Percentiles rank a stretch among this genome's conserved stretches.
Evolutionary conservation across 2,888 invertebrate genomes (phyloP).

Genomic region (Zygaena filipendulae): DNA sequence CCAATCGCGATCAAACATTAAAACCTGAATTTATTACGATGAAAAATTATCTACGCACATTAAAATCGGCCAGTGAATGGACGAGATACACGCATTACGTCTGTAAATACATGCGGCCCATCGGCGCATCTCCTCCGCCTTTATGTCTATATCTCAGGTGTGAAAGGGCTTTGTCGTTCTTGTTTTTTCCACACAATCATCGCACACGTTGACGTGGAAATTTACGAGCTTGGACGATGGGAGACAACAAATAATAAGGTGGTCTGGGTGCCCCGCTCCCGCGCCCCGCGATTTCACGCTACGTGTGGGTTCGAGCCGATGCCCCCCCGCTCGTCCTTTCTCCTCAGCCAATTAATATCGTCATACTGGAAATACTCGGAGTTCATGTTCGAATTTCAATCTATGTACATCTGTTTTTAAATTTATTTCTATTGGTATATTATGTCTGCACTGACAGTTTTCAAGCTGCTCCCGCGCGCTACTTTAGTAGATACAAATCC

Average conservation of each 20-base stretch:
- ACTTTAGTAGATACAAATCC: no score
- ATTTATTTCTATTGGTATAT: no score
- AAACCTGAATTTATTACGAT: conserved; percentile 64
- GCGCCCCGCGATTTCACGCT: conserved; percentile 62
- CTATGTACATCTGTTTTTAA: conserved; percentile 1
- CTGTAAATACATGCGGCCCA: no score
- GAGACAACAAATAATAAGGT: conserved; percentile 64
- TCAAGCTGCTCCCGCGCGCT: no score
- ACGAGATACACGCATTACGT: conserved; percentile 32
- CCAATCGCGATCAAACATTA: conserved; percentile 58
- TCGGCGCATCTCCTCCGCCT: conserved; percentile 21
- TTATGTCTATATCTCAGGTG: conserved; percentile 47
- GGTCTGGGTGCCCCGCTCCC: conserved; percentile 53
- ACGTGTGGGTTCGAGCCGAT: conserved; percentile 50
- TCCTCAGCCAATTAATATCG: conserved; percentile 54
- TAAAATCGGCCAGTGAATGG: conserved; percentile 36
- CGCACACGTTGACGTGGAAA: conserved; percentile 66
- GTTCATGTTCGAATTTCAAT: conserved; percentile 23
- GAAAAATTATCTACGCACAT: conserved; percentile 63
- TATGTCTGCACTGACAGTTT: no score
- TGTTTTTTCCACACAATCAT: conserved; percentile 60
- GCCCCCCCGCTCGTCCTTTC: conserved; percentile 19
- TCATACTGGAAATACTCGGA: conserved; percentile 46
- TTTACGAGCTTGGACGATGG: conserved; percentile 66
- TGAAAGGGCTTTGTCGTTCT: conserved; percentile 58